A percentile compares a stretch with the other conserved stretches of the same genome.
These are phyloP conservation scores for Catharus bicknelli DNA, from an alignment of 2,113 vertebrate species.

Conservation along the genomic window DNA sequence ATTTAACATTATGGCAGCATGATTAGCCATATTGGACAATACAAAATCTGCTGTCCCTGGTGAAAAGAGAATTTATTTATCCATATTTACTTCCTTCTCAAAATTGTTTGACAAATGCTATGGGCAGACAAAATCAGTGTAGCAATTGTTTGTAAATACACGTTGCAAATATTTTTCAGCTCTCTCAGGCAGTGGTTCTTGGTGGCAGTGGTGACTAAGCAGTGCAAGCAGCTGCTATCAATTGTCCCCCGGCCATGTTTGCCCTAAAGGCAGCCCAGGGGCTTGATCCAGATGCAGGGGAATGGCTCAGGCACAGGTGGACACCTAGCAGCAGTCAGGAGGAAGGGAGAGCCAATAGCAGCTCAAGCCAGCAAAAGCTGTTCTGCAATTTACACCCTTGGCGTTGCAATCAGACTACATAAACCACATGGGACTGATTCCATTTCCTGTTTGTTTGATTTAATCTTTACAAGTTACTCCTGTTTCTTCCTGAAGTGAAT, in stretches of 20 bases:
- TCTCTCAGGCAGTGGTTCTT: background rate
- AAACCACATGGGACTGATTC: background rate
- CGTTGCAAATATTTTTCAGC: background rate
- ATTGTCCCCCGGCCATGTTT: background rate
- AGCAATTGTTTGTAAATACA: constrained; percentile 27
- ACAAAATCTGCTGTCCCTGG: background rate
- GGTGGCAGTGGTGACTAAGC: background rate
- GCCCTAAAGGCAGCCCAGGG: background rate
- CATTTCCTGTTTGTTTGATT: constrained; percentile 44
- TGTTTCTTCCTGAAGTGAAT: constrained; percentile 48
- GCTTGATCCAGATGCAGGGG: background rate
- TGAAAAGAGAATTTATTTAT: background rate
- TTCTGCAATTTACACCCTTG: background rate
- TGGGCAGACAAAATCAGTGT: background rate
- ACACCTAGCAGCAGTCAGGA: background rate
- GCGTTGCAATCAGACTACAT: constrained; percentile 2
- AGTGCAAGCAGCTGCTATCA: background rate
- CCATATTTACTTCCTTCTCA: background rate
- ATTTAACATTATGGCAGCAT: background rate
- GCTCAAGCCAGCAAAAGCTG: background rate
- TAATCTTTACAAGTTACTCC: constrained; percentile 31
- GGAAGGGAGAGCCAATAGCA: background rate
- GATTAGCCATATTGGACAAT: background rate
- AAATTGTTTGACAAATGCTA: background rate
- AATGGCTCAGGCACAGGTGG: background rate